A percentile compares a stretch with the other conserved stretches of the same genome.
phyloP scores from a whole-genome alignment of 2,888 invertebrate genomes.

The Drosophila fungiperda region DNA sequence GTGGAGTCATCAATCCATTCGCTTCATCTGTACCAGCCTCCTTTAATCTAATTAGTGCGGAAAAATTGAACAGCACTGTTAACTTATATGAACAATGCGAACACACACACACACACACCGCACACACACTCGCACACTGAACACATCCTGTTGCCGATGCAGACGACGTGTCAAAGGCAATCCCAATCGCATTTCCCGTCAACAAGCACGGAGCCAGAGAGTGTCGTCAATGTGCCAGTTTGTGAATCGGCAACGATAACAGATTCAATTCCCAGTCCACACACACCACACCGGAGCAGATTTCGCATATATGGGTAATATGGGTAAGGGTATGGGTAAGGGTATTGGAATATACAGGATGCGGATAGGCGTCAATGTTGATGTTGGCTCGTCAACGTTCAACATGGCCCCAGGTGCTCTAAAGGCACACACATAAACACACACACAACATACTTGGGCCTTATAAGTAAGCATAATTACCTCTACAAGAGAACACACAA shows the following conservation, averaged over 20 bases:
- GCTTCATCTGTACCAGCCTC: constrained; percentile 58
- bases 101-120: constrained; percentile 26
- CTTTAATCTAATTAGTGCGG: constrained; percentile 79
- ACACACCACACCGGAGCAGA: constrained; percentile 6
- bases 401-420: constrained; percentile 55
- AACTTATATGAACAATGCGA: constrained; percentile 67
- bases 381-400: constrained; percentile 57
- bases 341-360: constrained; percentile 30
- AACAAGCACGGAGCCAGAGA: constrained; percentile 15
- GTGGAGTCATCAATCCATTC: constrained; percentile 61
- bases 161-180: constrained; percentile 72
- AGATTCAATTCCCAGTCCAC: constrained; percentile 52
- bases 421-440: constrained; percentile 21
- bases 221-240: constrained; percentile 26
- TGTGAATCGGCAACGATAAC: constrained; percentile 57
- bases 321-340: constrained; percentile 12
- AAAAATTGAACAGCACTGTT: constrained; percentile 76
- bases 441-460: constrained; percentile 28
- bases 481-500: constrained; percentile 18
- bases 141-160: constrained; percentile 53
- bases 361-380: constrained; percentile 65
- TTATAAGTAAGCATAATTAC: constrained; percentile 36
- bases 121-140: constrained; percentile 29
- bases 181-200: constrained; percentile 69
- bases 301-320: constrained; percentile 9